Evolutionary conservation across 2,888 invertebrate species (phyloP).

Genomic region (Scaeva pyrastri): DNA sequence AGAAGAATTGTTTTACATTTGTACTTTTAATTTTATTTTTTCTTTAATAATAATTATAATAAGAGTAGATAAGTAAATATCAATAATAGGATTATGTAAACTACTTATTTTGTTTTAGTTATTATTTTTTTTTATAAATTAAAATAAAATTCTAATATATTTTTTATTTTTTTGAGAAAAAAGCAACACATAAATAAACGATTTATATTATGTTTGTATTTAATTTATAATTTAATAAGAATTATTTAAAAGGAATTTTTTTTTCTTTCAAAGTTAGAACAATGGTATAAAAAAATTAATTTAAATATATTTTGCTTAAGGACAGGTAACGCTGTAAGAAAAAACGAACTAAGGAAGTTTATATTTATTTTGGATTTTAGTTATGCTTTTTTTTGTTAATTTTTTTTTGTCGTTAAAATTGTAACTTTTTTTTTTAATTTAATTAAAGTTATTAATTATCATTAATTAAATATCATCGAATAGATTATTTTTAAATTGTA

Average conservation of each 20-base stretch:
- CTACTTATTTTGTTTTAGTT: slow-evolving; percentile 43
- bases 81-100: slow-evolving; percentile 68
- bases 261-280: slow-evolving; percentile 68
- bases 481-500: background rate
- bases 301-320: slow-evolving; percentile 76
- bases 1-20: slow-evolving; percentile 73
- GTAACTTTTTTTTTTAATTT: slow-evolving; percentile 37
- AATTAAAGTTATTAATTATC: slow-evolving; percentile 18
- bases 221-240: slow-evolving; percentile 45
- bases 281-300: slow-evolving; percentile 75
- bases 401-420: slow-evolving; percentile 24
- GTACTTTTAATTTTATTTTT: slow-evolving; percentile 72
- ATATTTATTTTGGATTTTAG: slow-evolving; percentile 7
- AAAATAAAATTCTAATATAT: slow-evolving; percentile 69
- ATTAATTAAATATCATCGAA: slow-evolving; percentile 2
- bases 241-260: slow-evolving; percentile 61
- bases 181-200: slow-evolving; percentile 72
- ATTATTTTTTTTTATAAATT: slow-evolving; percentile 64
- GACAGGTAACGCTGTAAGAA: slow-evolving; percentile 76
- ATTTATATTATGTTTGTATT: slow-evolving; percentile 34
- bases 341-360: slow-evolving; percentile 66
- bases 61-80: slow-evolving; percentile 37
- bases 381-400: slow-evolving; percentile 18
- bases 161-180: slow-evolving; percentile 44
- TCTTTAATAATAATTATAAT: slow-evolving; percentile 47